Base-by-base conservation (phyloP, 2,113 vertebrate species). In the Rhizomys pruinosus region DNA sequence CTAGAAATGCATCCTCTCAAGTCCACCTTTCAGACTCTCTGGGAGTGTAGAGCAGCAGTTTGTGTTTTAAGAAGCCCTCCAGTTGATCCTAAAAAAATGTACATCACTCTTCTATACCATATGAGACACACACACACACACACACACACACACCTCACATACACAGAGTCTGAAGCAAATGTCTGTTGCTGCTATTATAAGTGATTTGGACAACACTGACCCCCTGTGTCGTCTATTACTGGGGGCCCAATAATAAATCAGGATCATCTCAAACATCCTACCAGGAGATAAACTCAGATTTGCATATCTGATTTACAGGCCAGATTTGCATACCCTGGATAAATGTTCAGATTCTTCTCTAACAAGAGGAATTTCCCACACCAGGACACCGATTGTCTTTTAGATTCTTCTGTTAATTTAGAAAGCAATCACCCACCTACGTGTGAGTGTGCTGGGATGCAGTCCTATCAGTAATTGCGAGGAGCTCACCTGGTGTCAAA, bases 131-230 rank as follows among this genome's bases (percentile, higher is more conserved):
- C 19, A 20, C 6, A 27, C 7, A 15, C 2, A 32, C 12, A 25
- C 5, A 32, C 29, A 34, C 10, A 15, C 16, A 32, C 7, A 17
- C 16, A 19, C 37, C 39, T n/a, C 22, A 73, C 37, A 42, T 25
- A 25, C 9, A 44, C 17, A 64, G 86, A 91, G 29, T 77, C 95
- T 87, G 32, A 74, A 27, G 7, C 13, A 11, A 86, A 7, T 76
- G 72, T 42, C 96, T 98, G 96, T 22, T 95, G 82, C 76, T 91
- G 95, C 57, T 97, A 95, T 97, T 95, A 87, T 94, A 84, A 57
- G 88, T 44, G 78, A 78, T 87, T 77, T 87, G 86, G 3, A 66
- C 71, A 52, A 12, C 73, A 76, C 42, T 89, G 64, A 89, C 93
- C 89, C 90, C 93, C 96, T 96, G 86, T 57, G 27, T 80, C 95